These are phyloP conservation scores for Balaeniceps rex DNA, from an alignment of 2,113 vertebrate species.

Conservation along the genomic window DNA sequence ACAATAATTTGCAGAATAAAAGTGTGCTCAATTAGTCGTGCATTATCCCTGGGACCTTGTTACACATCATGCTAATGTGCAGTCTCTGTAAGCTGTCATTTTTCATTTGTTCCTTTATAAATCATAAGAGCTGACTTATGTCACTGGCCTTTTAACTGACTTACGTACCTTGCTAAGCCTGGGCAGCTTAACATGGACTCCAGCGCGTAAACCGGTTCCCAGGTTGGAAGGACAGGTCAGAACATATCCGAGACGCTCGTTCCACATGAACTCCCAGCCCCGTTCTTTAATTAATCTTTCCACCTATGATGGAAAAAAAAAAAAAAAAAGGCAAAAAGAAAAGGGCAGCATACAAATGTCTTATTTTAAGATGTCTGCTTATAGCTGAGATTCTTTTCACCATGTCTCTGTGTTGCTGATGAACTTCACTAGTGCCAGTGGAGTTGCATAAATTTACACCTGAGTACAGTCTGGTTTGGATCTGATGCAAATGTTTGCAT, in stretches of 20 bases:
- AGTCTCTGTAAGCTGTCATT: neutral
- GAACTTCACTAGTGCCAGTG: neutral
- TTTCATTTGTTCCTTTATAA: neutral
- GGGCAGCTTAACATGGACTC: conserved; percentile 87
- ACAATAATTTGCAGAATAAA: neutral
- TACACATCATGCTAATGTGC: accelerated
- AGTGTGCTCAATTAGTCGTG: neutral
- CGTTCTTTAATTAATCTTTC: conserved; percentile 87
- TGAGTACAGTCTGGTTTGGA: neutral
- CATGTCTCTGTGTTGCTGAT: neutral
- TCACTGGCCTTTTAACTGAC: neutral
- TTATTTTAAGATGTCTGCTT: neutral
- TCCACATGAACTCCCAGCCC: conserved; percentile 98
- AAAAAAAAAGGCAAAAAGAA: neutral
- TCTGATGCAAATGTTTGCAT: neutral
- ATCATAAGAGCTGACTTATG: neutral
- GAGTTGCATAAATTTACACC: neutral
- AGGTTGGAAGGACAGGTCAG: conserved; percentile 92
- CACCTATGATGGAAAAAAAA: conserved; percentile 68
- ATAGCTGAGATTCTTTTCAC: neutral
- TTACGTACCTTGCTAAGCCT: conserved; percentile 81
- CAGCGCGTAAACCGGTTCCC: conserved; percentile 87
- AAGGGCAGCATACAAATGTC: neutral
- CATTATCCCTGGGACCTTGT: neutral
- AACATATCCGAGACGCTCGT: conserved; percentile 86